Conservation (phyloP, 2,888 invertebrate species). For the Hirtodrosophila alboralis region DNA sequence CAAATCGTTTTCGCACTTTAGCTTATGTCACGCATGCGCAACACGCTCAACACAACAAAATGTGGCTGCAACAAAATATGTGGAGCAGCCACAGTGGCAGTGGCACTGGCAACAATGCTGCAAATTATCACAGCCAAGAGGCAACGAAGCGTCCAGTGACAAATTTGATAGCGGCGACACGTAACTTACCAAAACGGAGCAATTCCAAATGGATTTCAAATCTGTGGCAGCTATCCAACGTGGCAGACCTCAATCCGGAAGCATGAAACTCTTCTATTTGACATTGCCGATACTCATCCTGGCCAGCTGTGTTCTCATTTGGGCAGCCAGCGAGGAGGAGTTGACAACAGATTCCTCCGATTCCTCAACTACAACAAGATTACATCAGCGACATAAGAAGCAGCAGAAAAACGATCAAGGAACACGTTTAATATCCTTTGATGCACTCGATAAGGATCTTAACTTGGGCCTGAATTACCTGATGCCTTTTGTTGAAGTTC, state of each 20-base stretch:
- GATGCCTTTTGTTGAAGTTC: slow-evolving; percentile 76
- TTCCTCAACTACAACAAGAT: slow-evolving; percentile 2
- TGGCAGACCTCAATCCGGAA: slow-evolving; percentile 37
- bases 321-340: slow-evolving; percentile 36
- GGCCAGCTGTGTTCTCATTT: slow-evolving; percentile 29
- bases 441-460: slow-evolving; percentile 66
- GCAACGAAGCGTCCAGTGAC: slow-evolving; percentile 52
- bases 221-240: slow-evolving; percentile 27
- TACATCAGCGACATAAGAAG: slow-evolving; percentile 6
- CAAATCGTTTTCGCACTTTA: slow-evolving; percentile 38
- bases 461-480: slow-evolving; percentile 72
- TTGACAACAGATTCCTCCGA: background rate
- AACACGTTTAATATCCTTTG: slow-evolving; percentile 62
- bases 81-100: slow-evolving; percentile 18
- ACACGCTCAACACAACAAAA: slow-evolving; percentile 31
- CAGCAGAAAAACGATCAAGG: slow-evolving; percentile 21
- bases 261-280: slow-evolving; percentile 42
- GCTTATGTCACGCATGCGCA: slow-evolving; percentile 60
- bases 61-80: too few relatives aligned
- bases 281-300: slow-evolving; percentile 30
- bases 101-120: too few relatives aligned
- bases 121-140: slow-evolving; percentile 58
- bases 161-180: slow-evolving; percentile 17
- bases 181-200: slow-evolving; percentile 23
- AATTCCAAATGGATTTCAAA: slow-evolving; percentile 33